phyloP scores from a whole-genome alignment of 2,113 vertebrate species.

The Odocoileus hemionus region DNA sequence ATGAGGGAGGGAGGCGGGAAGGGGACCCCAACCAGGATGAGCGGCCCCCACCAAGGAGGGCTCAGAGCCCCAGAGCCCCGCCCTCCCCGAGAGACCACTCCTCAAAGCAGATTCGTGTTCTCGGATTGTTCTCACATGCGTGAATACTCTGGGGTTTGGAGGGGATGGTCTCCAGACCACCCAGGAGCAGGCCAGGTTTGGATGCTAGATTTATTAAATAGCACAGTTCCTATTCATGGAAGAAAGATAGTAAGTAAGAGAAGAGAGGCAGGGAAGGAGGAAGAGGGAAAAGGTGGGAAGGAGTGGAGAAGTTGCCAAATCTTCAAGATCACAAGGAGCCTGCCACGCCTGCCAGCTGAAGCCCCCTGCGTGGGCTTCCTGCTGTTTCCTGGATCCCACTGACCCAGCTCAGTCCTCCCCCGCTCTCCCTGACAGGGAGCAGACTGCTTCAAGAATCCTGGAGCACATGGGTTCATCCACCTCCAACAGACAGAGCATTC shows the following conservation, averaged over 20 bases:
- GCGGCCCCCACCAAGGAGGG: background rate
- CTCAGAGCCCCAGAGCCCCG: background rate
- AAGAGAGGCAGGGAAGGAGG: background rate
- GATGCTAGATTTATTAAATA: slow-evolving; percentile 76
- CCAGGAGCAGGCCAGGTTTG: slow-evolving; percentile 72
- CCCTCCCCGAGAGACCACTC: background rate
- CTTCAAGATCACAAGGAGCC: too few species aligned
- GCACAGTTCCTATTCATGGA: background rate
- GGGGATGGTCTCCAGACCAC: slow-evolving; percentile 59
- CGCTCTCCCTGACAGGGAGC: background rate
- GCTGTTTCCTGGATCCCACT: slow-evolving; percentile 72
- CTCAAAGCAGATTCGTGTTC: slow-evolving; percentile 65
- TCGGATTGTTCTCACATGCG: slow-evolving; percentile 66
- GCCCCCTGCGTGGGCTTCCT: slow-evolving; percentile 64
- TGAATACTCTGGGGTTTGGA: slow-evolving; percentile 52
- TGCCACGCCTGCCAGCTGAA: background rate
- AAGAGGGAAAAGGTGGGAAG: too few species aligned
- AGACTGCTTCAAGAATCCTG: slow-evolving; percentile 61
- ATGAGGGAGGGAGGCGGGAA: background rate
- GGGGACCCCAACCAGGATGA: fast-evolving
- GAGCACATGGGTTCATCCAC: slow-evolving; percentile 41
- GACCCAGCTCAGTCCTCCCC: slow-evolving; percentile 33
- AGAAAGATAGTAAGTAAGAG: background rate
- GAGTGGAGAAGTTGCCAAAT: background rate
- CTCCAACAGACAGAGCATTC: background rate